Conservation (phyloP, 2,797 vertebrate genomes). For the Aeoliscus strigatus region DNA sequence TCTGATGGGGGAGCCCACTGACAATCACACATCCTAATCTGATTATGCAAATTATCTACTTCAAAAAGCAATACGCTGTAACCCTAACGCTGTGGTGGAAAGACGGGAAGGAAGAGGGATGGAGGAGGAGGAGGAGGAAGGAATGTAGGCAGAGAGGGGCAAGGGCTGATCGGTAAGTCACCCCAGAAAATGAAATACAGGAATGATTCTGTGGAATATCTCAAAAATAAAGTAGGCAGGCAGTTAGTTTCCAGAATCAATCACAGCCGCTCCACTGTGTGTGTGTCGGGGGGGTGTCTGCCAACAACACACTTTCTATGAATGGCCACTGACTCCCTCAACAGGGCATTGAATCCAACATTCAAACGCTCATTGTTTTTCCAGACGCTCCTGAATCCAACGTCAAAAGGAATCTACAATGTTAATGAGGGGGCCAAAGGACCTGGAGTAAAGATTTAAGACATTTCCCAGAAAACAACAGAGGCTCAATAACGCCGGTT, state of each 20-base stretch:
- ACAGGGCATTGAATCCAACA: slow-evolving; percentile 57
- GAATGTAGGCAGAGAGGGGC: slow-evolving; percentile 27
- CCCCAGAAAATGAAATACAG: slow-evolving; percentile 17
- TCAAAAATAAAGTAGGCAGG: slow-evolving; percentile 1
- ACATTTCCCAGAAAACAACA: slow-evolving; percentile 55
- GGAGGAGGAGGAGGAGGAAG: slow-evolving; percentile 40
- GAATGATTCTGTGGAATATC: background rate
- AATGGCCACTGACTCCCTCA: slow-evolving; percentile 49
- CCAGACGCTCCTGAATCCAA: slow-evolving; percentile 52
- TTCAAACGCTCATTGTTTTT: slow-evolving; percentile 70
- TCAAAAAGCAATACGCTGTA: slow-evolving; percentile 90
- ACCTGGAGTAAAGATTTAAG: slow-evolving; percentile 46
- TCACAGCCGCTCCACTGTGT: slow-evolving; percentile 2
- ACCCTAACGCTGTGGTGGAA: slow-evolving; percentile 71
- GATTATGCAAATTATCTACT: slow-evolving; percentile 99
- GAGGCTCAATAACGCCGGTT: slow-evolving; percentile 12
- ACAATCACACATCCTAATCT: slow-evolving; percentile 86
- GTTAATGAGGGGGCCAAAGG: slow-evolving; percentile 66
- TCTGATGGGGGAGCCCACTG: slow-evolving; percentile 73
- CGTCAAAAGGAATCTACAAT: slow-evolving; percentile 68
- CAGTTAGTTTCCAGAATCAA: slow-evolving; percentile 1
- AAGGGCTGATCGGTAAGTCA: slow-evolving; percentile 11
- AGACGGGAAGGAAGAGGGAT: slow-evolving; percentile 43
- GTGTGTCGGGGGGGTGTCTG: slow-evolving; percentile 32
- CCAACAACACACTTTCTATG: slow-evolving; percentile 31